Evolutionary conservation across 2,113 vertebrate species (phyloP), one percentile per base, ranked within the genome.

Genomic region (Seriola aureovittata): DNA sequence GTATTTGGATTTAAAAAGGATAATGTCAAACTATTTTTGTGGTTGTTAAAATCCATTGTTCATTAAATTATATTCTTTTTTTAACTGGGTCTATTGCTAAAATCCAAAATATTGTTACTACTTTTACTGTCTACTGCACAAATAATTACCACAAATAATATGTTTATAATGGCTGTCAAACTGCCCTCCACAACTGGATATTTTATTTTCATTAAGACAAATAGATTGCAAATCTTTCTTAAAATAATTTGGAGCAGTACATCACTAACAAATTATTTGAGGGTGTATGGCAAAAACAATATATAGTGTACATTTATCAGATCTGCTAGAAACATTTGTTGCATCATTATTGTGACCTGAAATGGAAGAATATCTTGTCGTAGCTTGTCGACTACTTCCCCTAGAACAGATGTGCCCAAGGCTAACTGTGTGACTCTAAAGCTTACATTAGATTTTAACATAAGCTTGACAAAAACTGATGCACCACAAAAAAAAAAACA

Each of bases 401-500:
- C 14, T 48, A 14, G 3, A 5, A 48, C 14, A 6, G 46, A 48
- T 17, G 46, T 48, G 14, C 46, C 5, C 16, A 16, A 48, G 14
- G 14, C 46, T 48, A 48, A 1, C 46, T 48, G 46, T 17, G 46
- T 48, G 16, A 9, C 40, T 17, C 17, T 21, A 23, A 71, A 55
- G 69, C 40, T 66, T 40, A 40, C 46, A 79, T 74, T 62, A 75
- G n/a, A 62, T 23, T 69, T 55, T 36, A 69, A 58, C 16, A 5
- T 46, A 34, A 16, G 40, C 64, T 46, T 32, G 25, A 8, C 16
- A 13, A 16, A 68, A 68, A 29, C 11, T 7, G 4, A 32, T 50
- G 1, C 44, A 19, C 46, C 13, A 29, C 29, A 29, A 2, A 29
- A 29, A 25, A 25, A 54, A 21, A 54, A 36, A 60, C 21, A 9